These are phyloP conservation scores for Piprites chloris DNA, from an alignment of 2,113 vertebrate genomes.

Conservation along the genomic window DNA sequence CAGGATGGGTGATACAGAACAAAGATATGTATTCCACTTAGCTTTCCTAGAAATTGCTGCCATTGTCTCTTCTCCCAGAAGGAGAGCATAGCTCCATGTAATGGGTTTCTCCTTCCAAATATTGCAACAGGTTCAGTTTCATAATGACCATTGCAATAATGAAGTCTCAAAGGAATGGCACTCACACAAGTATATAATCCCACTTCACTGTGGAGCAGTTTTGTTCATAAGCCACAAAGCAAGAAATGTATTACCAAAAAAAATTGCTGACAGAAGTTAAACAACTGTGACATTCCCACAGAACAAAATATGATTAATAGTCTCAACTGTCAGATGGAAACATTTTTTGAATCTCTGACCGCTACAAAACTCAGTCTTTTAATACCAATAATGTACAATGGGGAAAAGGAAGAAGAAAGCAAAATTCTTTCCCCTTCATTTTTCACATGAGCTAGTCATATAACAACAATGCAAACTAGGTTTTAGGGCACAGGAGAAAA, in stretches of 20 bases:
- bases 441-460: neutral
- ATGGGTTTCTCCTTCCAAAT: neutral
- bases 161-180: neutral
- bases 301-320: neutral
- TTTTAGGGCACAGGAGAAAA: constrained; percentile 24
- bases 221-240: neutral
- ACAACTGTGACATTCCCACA: neutral
- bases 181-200: neutral
- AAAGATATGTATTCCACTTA: neutral
- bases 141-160: neutral
- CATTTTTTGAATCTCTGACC: neutral
- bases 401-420: neutral
- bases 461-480: neutral
- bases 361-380: neutral
- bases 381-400: neutral
- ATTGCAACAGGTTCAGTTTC: neutral
- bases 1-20: neutral
- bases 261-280: neutral
- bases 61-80: neutral
- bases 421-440: neutral
- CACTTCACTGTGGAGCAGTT: neutral
- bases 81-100: neutral
- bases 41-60: neutral
- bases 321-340: neutral
- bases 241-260: neutral